Conservation (phyloP, 2,797 vertebrate species). For the Pyrocephalus nanus region DNA sequence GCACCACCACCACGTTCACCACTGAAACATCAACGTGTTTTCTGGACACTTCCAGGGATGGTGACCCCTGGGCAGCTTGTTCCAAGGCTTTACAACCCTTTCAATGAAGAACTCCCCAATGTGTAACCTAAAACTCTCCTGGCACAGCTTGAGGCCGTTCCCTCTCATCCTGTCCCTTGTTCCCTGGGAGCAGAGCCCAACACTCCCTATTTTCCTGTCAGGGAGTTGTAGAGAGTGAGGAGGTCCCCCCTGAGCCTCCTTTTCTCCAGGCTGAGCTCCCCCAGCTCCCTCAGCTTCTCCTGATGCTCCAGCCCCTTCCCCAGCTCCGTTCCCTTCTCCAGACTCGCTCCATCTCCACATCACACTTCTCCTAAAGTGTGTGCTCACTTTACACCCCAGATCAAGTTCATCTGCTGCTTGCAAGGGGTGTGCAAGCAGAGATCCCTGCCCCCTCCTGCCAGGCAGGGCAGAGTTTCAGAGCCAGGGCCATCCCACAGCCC, state of each 20-base stretch:
- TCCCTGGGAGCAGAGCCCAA: not conserved
- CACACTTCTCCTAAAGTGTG: not conserved
- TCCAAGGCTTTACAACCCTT: not conserved
- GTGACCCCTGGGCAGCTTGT: not conserved
- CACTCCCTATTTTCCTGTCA: not conserved
- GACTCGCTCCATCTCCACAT: accelerated
- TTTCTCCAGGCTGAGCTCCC: not conserved
- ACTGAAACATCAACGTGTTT: accelerated
- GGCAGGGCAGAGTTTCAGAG: not conserved
- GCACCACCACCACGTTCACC: not conserved
- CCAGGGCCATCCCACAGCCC: not conserved
- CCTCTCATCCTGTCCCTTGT: not conserved
- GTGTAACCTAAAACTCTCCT: not conserved
- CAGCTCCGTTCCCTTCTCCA: accelerated
- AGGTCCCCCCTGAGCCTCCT: not conserved
- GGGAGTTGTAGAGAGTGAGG: not conserved
- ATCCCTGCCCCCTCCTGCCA: not conserved
- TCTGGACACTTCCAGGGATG: not conserved
- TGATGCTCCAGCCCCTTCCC: not conserved
- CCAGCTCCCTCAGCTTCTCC: not conserved
- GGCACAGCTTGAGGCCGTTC: not conserved
- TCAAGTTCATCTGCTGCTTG: not conserved
- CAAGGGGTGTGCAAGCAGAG: not conserved
- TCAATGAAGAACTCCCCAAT: not conserved
- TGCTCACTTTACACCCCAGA: accelerated